These are phyloP conservation scores for Drosophila stalkeri DNA, from an alignment of 2,888 invertebrate species.

Conservation along the genomic window DNA sequence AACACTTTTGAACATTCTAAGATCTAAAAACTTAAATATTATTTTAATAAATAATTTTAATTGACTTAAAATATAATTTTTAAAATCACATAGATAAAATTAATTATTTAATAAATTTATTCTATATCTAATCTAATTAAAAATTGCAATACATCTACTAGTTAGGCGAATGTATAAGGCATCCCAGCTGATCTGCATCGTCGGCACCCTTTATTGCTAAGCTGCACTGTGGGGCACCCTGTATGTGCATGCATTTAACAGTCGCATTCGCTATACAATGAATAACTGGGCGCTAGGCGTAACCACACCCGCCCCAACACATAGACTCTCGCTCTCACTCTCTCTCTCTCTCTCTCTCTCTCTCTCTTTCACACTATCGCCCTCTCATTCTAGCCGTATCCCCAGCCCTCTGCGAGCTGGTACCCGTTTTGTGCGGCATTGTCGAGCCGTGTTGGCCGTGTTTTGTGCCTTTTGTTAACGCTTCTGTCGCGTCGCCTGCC, in stretches of 20 bases:
- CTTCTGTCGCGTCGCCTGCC: constrained; percentile 42
- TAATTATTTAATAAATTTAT: too few species aligned
- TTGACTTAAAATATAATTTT: too few species aligned
- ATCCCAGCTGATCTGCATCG: not conserved
- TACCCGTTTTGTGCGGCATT: constrained; percentile 48
- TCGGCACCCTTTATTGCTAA: not conserved
- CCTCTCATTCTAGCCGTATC: not conserved
- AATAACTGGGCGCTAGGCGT: constrained; percentile 18
- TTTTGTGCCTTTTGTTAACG: constrained; percentile 72
- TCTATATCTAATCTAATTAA: too few species aligned
- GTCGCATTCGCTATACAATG: constrained; percentile 40
- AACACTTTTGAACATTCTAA: too few species aligned
- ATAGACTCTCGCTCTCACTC: not conserved
- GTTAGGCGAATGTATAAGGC: too few species aligned
- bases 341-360: too few species aligned
- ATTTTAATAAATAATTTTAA: not conserved
- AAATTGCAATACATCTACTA: too few species aligned
- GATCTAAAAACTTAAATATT: not conserved
- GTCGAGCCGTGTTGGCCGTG: constrained; percentile 59
- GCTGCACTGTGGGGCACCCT: constrained; percentile 48
- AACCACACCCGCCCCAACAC: not conserved
- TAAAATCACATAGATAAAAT: too few species aligned
- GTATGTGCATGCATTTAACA: constrained; percentile 71
- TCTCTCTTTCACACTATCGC: not conserved
- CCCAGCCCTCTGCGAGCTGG: constrained; percentile 9